Evolutionary conservation across 2,888 invertebrate species (phyloP).

Genomic region (Drosophila bunnanda): DNA sequence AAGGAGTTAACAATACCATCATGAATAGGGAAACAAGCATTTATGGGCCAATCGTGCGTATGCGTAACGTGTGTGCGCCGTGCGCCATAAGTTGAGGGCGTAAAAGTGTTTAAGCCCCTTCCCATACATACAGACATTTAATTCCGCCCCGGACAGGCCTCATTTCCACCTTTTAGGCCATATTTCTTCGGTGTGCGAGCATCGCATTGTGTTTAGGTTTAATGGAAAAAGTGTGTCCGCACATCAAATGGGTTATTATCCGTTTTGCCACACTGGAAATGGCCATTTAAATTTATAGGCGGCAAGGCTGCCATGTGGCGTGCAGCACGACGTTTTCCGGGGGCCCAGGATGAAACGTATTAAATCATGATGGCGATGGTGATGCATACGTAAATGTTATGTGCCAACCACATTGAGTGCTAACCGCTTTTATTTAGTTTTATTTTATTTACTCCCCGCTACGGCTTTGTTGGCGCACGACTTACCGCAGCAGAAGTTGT

Average conservation of each 20-base stretch:
- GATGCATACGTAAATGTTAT: conserved; percentile 27
- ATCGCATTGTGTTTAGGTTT: conserved; percentile 39
- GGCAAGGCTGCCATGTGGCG: conserved; percentile 24
- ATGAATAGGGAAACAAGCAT: conserved; percentile 21
- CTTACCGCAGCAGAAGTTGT: conserved; percentile 12
- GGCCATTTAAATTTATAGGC: conserved; percentile 46
- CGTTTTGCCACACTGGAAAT: conserved; percentile 46
- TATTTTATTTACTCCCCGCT: conserved; percentile 18
- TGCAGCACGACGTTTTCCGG: conserved; percentile 24
- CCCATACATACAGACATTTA: conserved; percentile 25
- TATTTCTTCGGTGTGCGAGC: conserved; percentile 39
- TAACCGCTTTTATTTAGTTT: conserved; percentile 23
- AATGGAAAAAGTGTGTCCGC: conserved; percentile 40
- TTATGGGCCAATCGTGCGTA: conserved; percentile 55
- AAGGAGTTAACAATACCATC: conserved; percentile 35
- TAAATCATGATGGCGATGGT: conserved; percentile 21
- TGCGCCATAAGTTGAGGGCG: conserved; percentile 29
- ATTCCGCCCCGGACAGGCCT: conserved; percentile 12
- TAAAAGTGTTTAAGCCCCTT: conserved; percentile 35
- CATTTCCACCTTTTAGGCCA: conserved; percentile 17
- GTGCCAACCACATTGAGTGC: conserved; percentile 19
- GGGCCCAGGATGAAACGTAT: conserved; percentile 22
- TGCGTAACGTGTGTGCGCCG: conserved; percentile 56
- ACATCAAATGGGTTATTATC: conserved; percentile 46
- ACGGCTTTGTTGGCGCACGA: conserved; percentile 5